Evolutionary conservation across 2,797 vertebrate genomes (phyloP), one percentile per base, ranked within the genome.

Genomic region (Prunella strophiata): DNA sequence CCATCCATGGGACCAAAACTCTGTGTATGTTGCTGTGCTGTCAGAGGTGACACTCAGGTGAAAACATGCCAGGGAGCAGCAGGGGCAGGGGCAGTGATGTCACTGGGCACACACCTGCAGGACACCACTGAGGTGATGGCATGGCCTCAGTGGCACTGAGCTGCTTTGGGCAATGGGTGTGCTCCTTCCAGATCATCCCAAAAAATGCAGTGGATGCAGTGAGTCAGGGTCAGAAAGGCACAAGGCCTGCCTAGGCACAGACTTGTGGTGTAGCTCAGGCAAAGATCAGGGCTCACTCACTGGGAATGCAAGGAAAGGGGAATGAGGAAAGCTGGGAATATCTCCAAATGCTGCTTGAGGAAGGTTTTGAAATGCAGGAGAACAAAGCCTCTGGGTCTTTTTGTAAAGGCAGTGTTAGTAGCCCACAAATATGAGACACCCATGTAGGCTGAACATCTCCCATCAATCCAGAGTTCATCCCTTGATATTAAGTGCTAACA

Each of bases 151-250:
- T 9, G 25, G 16, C 32, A 9, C 9, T 20, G 54, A 80, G 5
- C 22, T n/a, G 11, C 26, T 40, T 40, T 3, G 5, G 54, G 36
- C 0, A 1, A 15, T 7, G 71, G 55, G 5, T 42, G 6, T 17
- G 6, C 16, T 36, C 9, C 48, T 66, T 12, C 25, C 19, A 67
- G 29, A 14, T 7, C n/a, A 54, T 34, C 40, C 15, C 36, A 63
- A 80, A 51, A 26, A 10, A 38, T 7, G 15, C 43, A 17, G 27
- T 8, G 18, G 30, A 9, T 40, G 21, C 1, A 4, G 17, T 0
- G 1, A 38, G 10, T 42, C 25, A 5, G 57, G 38, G 30, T 18
- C 23, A 52, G 48, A 0, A 6, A 88, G 47, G 22, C 9, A 32
- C 4, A 26, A 40, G 25, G 5, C 9, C 14, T 52, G 7, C 4